Conservation (phyloP, 1,140 invertebrate species). For the Gyrodactylus bullatarudis region DNA sequence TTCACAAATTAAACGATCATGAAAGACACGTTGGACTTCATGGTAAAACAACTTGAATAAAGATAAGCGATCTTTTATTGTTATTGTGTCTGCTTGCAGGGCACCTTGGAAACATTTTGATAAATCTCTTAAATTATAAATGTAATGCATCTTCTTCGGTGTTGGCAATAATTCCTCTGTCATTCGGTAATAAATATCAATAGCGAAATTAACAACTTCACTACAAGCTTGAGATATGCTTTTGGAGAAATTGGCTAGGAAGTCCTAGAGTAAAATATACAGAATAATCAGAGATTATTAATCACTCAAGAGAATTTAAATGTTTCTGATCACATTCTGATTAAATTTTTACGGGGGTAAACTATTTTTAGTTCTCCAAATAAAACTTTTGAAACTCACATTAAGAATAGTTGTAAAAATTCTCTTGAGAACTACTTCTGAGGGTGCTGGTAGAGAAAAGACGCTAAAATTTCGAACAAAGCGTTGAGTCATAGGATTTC, state of each 20-base stretch:
- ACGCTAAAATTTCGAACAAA: slow-evolving; percentile 21
- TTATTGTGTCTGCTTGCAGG: slow-evolving; percentile 16
- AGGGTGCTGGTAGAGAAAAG: slow-evolving; percentile 18
- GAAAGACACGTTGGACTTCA: slow-evolving; percentile 20
- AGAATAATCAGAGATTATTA: too few relatives aligned
- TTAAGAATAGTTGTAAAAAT: slow-evolving; percentile 14
- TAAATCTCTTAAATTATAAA: slow-evolving; percentile 21
- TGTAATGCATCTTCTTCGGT: slow-evolving; percentile 21
- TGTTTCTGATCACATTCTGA: too few relatives aligned
- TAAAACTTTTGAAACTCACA: too few relatives aligned
- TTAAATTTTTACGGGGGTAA: too few relatives aligned
- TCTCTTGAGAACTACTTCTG: slow-evolving; percentile 19
- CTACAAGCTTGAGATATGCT: slow-evolving; percentile 20
- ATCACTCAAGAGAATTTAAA: too few relatives aligned
- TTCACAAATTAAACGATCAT: slow-evolving; percentile 19
- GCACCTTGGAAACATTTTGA: slow-evolving; percentile 23
- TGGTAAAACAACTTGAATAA: slow-evolving; percentile 20
- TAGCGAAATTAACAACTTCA: slow-evolving; percentile 19
- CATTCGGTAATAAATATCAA: slow-evolving; percentile 21
- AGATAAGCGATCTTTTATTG: slow-evolving; percentile 15
- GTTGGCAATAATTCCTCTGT: slow-evolving; percentile 20
- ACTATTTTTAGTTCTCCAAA: too few relatives aligned
- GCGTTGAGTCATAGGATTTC: slow-evolving; percentile 18
- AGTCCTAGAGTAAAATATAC: too few relatives aligned
- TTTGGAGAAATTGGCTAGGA: slow-evolving; percentile 25